Conservation (phyloP, 2,113 vertebrate species). For the Podarcis raffonei region DNA sequence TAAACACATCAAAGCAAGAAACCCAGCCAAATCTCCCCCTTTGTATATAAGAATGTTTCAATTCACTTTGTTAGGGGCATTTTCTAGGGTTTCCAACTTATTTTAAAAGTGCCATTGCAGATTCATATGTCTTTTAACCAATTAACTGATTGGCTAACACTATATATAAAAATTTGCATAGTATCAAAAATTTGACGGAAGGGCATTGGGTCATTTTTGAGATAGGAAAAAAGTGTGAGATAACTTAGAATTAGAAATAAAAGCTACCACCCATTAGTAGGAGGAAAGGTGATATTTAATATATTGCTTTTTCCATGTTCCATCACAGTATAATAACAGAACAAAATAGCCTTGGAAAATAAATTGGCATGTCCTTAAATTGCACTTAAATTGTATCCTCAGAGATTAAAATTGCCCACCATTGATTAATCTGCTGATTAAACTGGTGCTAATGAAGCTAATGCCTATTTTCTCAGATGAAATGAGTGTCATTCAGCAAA, state of each 20-base stretch:
- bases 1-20: constrained; percentile 24
- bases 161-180: background rate
- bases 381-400: background rate
- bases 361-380: background rate
- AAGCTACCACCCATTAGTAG: background rate
- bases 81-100: background rate
- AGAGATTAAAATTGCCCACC: background rate
- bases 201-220: background rate
- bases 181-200: background rate
- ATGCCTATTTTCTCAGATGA: background rate
- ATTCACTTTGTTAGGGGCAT: background rate
- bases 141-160: background rate
- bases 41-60: background rate
- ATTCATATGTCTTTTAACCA: background rate
- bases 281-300: background rate
- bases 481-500: background rate
- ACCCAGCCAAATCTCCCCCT: constrained; percentile 6
- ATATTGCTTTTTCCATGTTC: background rate
- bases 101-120: background rate
- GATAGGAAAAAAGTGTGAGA: background rate
- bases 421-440: background rate
- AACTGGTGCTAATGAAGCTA: background rate
- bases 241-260: background rate
- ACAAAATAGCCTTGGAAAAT: background rate
- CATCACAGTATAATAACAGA: background rate